Base-by-base conservation (phyloP, 1,140 invertebrate species). In the Brachionus plicatilis region DNA sequence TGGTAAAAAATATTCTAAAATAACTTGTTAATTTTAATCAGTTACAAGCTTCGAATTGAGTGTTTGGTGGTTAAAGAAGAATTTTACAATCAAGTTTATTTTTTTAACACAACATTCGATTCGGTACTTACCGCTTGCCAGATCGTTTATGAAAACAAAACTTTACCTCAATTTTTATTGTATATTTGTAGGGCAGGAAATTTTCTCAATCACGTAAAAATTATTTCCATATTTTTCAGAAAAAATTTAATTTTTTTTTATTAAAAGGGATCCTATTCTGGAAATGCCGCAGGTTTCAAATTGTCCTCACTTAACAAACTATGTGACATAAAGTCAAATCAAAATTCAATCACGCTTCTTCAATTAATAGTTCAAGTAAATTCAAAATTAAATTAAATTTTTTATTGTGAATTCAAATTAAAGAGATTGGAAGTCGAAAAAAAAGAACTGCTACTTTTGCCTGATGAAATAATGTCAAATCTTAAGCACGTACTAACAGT, bases 271-370 rank as follows among this genome's bases (percentile, higher is more conserved):
- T 56, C 45, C 8, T 80, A 60, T 65, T 80, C 29, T 56, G 76
- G 76, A 50, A 80, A 80, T 41, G 76, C 76, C 0, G 76, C 76
- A 17, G 76, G 76, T 5, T 80, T 80, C 20, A 80, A 65, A 65
- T 43, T 80, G 45, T n/a, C 76, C n/a, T 80, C 76, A 80, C 33
- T 80, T 5, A 80, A 80, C 29, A 80, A 80, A 56, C 76, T 80
- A 2, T 56, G 50, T 37, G 76, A 80, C n/a, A 60, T 80, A n/a
- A 80, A 80, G 45, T 56, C 76, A 1, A 80, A 80, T 27, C 29
- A 80, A 43, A 37, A n/a, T 20, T 53, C 45, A 37, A 20, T 6
- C 8, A 53, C 43, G 8, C 56, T 80, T 33, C 41, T 80, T 11
- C 43, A 80, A 27, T 27, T 80, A 24, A 29, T 80, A n/a, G 41